Evolutionary conservation across 2,888 invertebrate genomes (phyloP).

Genomic region (Agrochola lota): DNA sequence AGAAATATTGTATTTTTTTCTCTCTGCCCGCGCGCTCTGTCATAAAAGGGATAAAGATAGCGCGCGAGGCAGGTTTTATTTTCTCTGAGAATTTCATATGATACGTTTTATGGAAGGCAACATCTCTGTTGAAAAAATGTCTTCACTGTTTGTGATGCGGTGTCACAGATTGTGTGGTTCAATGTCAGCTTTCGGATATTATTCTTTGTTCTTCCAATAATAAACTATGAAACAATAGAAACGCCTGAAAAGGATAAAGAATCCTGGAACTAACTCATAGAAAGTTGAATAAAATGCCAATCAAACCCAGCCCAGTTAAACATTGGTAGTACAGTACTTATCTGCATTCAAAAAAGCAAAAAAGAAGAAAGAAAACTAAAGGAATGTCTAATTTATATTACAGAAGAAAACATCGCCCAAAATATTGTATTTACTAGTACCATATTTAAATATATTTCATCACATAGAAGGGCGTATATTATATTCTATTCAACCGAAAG

Average conservation of each 20-base stretch:
- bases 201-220: conserved; percentile 17
- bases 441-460: conserved; percentile 11
- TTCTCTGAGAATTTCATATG: conserved; percentile 73
- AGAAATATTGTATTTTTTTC: conserved; percentile 69
- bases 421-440: background rate
- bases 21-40: conserved; percentile 62
- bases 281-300: background rate
- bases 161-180: conserved; percentile 41
- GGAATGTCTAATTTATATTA: background rate
- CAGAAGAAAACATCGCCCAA: background rate
- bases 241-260: background rate
- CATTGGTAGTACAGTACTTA: background rate
- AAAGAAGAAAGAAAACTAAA: background rate
- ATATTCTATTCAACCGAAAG: conserved; percentile 20
- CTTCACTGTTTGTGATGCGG: conserved; percentile 49
- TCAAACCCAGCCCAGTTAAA: background rate
- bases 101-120: conserved; percentile 67
- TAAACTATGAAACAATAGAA: background rate
- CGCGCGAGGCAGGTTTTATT: conserved; percentile 67
- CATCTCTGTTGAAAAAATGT: conserved; percentile 48
- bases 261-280: background rate
- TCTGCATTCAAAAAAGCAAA: background rate
- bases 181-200: conserved; percentile 29
- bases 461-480: conserved; percentile 17
- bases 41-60: conserved; percentile 71